These are phyloP conservation scores for Monomorium pharaonis DNA, from an alignment of 1,140 invertebrate genomes.

Conservation along the genomic window DNA sequence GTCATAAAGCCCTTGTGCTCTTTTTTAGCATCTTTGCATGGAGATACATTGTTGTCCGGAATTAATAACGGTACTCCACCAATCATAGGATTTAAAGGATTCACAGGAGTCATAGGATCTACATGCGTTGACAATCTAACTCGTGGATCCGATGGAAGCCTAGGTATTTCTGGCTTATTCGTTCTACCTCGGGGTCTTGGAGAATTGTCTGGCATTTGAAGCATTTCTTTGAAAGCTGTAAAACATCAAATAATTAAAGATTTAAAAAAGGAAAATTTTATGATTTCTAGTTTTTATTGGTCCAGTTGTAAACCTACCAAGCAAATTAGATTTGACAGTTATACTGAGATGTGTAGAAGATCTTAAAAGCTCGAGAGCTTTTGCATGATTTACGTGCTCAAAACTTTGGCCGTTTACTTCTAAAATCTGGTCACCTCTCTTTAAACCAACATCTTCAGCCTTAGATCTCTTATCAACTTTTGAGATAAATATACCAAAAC, in stretches of 20 bases:
- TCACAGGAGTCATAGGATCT: conserved; percentile 80
- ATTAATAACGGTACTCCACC: conserved; percentile 80
- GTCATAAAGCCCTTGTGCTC: conserved; percentile 95
- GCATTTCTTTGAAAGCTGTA: conserved; percentile 92
- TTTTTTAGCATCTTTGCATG: conserved; percentile 88
- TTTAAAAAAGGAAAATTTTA: conserved; percentile 15
- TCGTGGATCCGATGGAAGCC: conserved; percentile 88
- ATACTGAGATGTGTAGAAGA: conserved; percentile 98
- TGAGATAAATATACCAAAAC: conserved; percentile 97
- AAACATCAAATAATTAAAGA: conserved; percentile 66
- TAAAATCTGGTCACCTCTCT: conserved; percentile 98
- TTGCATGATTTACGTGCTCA: conserved; percentile 94
- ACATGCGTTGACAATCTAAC: conserved; percentile 88
- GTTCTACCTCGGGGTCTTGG: conserved; percentile 88
- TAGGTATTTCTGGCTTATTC: conserved; percentile 86
- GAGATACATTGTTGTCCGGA: conserved; percentile 81
- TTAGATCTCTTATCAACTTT: conserved; percentile 97
- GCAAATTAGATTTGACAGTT: conserved; percentile 98
- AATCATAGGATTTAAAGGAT: conserved; percentile 80
- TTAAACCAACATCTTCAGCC: conserved; percentile 98
- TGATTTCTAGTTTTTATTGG: conserved; percentile 4
- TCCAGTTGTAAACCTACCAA: conserved; percentile 86
- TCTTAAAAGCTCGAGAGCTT: conserved; percentile 96
- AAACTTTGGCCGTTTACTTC: conserved; percentile 99
- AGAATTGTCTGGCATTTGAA: conserved; percentile 93